Conservation (phyloP, 2,113 vertebrate species). For the Atrichornis clamosus region DNA sequence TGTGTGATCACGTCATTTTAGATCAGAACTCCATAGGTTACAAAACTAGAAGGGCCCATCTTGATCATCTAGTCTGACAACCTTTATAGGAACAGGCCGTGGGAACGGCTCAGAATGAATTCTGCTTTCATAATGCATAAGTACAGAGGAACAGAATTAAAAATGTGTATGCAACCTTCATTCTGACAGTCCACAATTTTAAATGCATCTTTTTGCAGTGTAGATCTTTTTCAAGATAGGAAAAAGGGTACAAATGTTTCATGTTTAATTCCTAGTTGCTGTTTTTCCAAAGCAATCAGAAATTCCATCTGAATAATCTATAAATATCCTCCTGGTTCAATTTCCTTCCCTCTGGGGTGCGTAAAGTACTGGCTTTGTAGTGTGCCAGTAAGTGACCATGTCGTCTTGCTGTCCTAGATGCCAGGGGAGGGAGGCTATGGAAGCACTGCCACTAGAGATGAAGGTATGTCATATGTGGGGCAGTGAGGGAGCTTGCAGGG, state of each 20-base stretch:
- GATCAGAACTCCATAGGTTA: slow-evolving; percentile 21
- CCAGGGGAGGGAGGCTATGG: not conserved
- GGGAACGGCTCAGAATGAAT: not conserved
- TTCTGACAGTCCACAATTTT: not conserved
- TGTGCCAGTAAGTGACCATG: not conserved
- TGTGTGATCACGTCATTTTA: not conserved
- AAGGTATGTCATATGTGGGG: not conserved
- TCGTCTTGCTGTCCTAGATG: not conserved
- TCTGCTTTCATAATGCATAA: slow-evolving; percentile 39
- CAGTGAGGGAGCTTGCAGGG: not conserved
- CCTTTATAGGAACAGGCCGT: not conserved
- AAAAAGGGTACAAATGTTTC: not conserved
- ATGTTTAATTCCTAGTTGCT: not conserved
- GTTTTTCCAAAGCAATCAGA: not conserved
- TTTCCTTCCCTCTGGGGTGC: slow-evolving; percentile 22
- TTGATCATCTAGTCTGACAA: slow-evolving; percentile 53
- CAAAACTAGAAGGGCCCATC: slow-evolving; percentile 7
- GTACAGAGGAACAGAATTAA: not conserved
- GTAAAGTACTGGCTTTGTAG: not conserved
- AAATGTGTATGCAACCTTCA: not conserved
- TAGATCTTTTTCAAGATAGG: not conserved
- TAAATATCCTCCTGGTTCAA: slow-evolving; percentile 28
- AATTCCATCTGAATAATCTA: not conserved
- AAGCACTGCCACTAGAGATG: not conserved
- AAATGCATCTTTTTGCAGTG: not conserved